Evolutionary conservation across 2,888 invertebrate species (phyloP), one percentile per base, ranked within the genome.

Genomic region (Lacanobia oleracea): DNA sequence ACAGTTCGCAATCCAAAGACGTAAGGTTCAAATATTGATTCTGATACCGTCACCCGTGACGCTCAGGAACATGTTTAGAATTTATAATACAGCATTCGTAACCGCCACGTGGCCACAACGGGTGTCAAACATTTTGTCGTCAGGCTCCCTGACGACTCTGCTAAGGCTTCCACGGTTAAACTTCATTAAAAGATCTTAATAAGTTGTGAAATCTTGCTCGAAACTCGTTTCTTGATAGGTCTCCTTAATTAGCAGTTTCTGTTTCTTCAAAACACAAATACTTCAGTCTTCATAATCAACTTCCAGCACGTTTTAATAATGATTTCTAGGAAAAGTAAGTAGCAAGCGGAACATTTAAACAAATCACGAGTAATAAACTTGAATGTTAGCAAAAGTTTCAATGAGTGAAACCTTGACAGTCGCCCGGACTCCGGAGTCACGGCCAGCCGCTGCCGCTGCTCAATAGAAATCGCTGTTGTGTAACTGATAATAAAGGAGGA

Each of bases 361-460:
- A 84, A 82, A 78, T 82, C 77, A 84, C 72, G 76, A 79, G 76
- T 79, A 66, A 68, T 75, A 85, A 77, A 84, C 63, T 85, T 74
- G 75, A 77, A 73, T 81, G 64, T 77, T 75, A 75, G 77, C 76
- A 86, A 86, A 86, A 86, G 79, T 85, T 85, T 82, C 81, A 81
- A 85, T 82, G 82, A 82, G 77, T n/a, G 66, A 68, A 76, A 86
- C 87, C 86, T 86, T 86, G 87, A 83, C 79, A 80, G 67, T 65
- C 57, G 65, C 45, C 33, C 27, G 27, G 27, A 27, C 2, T 27
- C 72, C 75, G 63, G 68, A 80, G 86, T 85, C 86, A 84, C 37
- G 85, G 85, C 75, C 84, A 73, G 57, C 48, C 68, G 64, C 74
- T 56, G 59, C 48, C 68, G 64, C 74, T 56, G 59, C 74, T 85